Evolutionary conservation across 2,113 vertebrate species (phyloP).

Genomic region (Dasyornis broadbenti): DNA sequence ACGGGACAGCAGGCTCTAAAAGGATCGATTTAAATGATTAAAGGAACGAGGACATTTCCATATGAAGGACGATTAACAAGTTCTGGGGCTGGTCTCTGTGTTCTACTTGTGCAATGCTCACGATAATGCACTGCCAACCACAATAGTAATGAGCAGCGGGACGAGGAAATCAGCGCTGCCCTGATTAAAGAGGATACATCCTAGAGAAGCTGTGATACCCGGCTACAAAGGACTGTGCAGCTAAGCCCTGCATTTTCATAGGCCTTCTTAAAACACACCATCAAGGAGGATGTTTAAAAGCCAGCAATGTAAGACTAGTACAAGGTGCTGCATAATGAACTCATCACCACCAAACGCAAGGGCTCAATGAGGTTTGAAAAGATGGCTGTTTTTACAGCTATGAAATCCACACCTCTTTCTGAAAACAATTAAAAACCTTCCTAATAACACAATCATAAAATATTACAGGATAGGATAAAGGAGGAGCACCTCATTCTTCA

Average conservation of each 20-base stretch:
- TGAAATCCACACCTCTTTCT: background rate
- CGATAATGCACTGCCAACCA: background rate
- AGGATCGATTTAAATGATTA: background rate
- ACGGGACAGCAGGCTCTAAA: background rate
- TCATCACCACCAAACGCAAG: background rate
- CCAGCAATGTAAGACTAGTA: background rate
- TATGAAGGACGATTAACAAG: background rate
- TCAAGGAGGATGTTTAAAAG: background rate
- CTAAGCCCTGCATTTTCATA: background rate
- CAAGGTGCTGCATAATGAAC: background rate
- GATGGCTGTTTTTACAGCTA: background rate
- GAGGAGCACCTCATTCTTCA: background rate
- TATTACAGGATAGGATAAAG: background rate
- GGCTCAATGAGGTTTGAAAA: background rate
- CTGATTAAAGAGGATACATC: slow-evolving; percentile 11
- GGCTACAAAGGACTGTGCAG: background rate
- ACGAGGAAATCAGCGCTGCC: background rate
- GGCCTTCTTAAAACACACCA: background rate
- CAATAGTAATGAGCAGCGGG: background rate
- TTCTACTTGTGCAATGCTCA: background rate
- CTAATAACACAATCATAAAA: background rate
- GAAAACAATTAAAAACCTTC: background rate
- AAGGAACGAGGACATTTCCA: background rate
- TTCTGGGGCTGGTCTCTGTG: background rate
- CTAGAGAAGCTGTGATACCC: background rate